Percentiles rank a stretch among this genome's conserved stretches.
Evolutionary conservation across 2,888 invertebrate species (phyloP).

Genomic region (Coremacera marginata): DNA sequence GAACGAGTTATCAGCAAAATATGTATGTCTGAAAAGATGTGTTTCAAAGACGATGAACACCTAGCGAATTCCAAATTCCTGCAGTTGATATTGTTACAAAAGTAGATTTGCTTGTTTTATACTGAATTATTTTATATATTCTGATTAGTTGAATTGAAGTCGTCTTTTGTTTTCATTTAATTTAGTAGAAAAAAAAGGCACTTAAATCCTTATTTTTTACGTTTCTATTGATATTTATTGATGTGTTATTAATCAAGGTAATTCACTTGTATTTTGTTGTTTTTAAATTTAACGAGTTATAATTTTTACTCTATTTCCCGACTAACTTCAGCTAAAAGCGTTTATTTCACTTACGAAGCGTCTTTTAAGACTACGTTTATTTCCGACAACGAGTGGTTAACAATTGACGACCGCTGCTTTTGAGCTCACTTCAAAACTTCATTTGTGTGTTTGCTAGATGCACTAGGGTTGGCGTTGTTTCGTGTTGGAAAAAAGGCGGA

Average conservation of each 20-base stretch:
- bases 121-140: background rate
- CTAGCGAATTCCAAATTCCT: slow-evolving; percentile 23
- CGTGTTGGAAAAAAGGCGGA: background rate
- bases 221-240: slow-evolving; percentile 29
- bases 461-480: background rate
- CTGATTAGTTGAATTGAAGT: background rate
- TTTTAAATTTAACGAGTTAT: background rate
- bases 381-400: slow-evolving; percentile 40
- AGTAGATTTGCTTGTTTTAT: background rate
- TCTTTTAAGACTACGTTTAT: slow-evolving; percentile 20
- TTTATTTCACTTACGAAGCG: slow-evolving; percentile 3
- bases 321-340: background rate
- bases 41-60: slow-evolving; percentile 5
- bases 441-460: background rate
- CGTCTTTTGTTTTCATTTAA: background rate
- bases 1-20: slow-evolving; percentile 1
- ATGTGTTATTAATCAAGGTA: slow-evolving; percentile 23
- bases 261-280: slow-evolving; percentile 21
- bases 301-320: background rate
- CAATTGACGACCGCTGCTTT: slow-evolving; percentile 42
- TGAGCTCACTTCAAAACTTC: slow-evolving; percentile 39
- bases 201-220: slow-evolving; percentile 26
- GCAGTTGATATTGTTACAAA: background rate
- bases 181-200: slow-evolving; percentile 38
- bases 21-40: background rate